Evolutionary conservation across 2,888 invertebrate genomes (phyloP), one percentile per base, ranked within the genome.

Genomic region (Nomada fucata): DNA sequence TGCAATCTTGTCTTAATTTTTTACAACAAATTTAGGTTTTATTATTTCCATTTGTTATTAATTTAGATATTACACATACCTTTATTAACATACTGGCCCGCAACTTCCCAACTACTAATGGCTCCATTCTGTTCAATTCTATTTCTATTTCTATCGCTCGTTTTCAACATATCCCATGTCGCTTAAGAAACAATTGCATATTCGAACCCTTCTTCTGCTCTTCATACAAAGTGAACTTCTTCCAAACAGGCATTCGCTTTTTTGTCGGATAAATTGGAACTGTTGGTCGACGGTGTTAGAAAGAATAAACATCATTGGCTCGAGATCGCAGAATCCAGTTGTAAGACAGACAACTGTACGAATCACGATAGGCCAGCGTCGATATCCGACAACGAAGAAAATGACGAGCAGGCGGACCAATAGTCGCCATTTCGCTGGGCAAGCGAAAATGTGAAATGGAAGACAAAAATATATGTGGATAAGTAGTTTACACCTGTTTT

Each of bases 241-340:
- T 71, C 15, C 20, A 13, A 18, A 9, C 94, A 98, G 98, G 96
- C 98, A 88, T 98, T 98, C 94, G 96, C 97, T 71, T 95, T 96
- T 63, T 94, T 98, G 81, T 98, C 96, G n/a, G 95, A 96, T 47
- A 96, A 96, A 86, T 94, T 98, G 79, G 96, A 96, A 89, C 97
- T 97, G 7, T 94, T 98, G 93, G 96, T 97, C 11, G 97, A 97
- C 59, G 97, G 98, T 55, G 98, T 98, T 23, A 95, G 96, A 84
- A 95, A 96, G 90, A 98, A 98, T 93, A 96, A 97, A 76, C 95
- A 95, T 53, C 97, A 98, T 91, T 98, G 98, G 98, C 95, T 97
- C 89, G 96, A 96, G 78, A 94, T 98, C 85, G 96, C 97, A 1
- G 94, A 92, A 64, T 84, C 68, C 29, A 85, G 79, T 42, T 88